A percentile compares a stretch with the other conserved stretches of the same genome.
phyloP scores from a whole-genome alignment of 2,113 vertebrate genomes.

The Tachuris rubrigastra region DNA sequence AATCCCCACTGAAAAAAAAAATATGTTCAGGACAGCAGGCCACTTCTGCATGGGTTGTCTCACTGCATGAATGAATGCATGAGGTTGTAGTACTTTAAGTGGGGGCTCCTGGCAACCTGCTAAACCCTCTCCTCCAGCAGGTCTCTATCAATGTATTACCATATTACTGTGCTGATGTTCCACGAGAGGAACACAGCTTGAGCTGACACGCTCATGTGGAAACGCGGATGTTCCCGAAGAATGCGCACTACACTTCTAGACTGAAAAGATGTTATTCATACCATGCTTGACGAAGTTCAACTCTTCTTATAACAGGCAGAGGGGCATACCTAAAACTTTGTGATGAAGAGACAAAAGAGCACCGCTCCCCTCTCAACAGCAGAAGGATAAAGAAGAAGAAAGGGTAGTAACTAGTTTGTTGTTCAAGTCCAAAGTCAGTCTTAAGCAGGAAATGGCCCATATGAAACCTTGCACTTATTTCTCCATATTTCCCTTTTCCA shows the following conservation, averaged over 20 bases:
- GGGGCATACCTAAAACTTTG: background rate
- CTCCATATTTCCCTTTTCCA: background rate
- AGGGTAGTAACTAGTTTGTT: background rate
- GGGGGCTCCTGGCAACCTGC: background rate
- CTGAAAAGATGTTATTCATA: background rate
- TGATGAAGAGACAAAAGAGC: background rate
- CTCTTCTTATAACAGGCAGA: background rate
- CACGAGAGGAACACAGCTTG: background rate
- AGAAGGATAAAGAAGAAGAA: background rate
- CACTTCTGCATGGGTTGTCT: background rate
- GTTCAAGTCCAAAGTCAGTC: background rate
- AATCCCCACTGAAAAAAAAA: background rate
- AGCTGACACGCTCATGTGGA: background rate
- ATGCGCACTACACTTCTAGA: background rate
- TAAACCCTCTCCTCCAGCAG: background rate
- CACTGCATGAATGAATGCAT: background rate
- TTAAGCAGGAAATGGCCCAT: background rate
- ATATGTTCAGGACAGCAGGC: background rate
- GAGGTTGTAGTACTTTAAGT: background rate
- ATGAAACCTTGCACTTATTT: background rate
- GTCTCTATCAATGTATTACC: background rate
- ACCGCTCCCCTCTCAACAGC: background rate
- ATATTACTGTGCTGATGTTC: rapidly evolving
- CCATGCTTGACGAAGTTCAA: background rate
- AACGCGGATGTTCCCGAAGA: background rate